Evolutionary conservation across 2,113 vertebrate species (phyloP).

Genomic region (Ranitomeya variabilis): DNA sequence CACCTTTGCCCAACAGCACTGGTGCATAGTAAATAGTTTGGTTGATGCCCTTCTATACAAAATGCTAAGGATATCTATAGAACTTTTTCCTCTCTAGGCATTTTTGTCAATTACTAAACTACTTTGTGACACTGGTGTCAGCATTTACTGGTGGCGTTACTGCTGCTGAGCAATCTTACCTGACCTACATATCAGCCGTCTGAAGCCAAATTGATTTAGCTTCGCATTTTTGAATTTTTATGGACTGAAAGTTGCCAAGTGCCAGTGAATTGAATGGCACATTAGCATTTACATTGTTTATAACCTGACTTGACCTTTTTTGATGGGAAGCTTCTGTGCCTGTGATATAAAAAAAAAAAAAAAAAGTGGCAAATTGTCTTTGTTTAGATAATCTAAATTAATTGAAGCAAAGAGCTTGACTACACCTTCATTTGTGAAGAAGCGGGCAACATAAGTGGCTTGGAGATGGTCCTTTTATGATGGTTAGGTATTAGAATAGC

Average conservation of each 20-base stretch:
- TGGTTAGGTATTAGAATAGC: not conserved
- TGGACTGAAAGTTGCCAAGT: slow-evolving; percentile 9
- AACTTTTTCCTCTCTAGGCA: not conserved
- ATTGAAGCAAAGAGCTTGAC: too few species aligned
- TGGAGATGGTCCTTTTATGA: not conserved
- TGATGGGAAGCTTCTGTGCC: not conserved
- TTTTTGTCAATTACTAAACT: not conserved
- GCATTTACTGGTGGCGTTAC: not conserved
- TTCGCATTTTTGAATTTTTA: slow-evolving; percentile 19
- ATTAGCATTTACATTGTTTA: slow-evolving; percentile 23
- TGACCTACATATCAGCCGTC: slow-evolving; percentile 42
- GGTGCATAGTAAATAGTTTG: too few species aligned
- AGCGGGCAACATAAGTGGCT: not conserved
- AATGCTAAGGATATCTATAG: not conserved
- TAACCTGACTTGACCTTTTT: not conserved
- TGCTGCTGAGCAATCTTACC: not conserved
- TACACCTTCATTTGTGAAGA: not conserved
- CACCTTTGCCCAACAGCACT: too few species aligned
- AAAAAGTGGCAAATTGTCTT: not conserved
- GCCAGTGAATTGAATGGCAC: slow-evolving; percentile 30
- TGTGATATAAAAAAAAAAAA: not conserved
- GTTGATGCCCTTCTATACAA: not conserved
- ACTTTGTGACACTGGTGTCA: not conserved
- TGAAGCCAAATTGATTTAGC: slow-evolving; percentile 35
- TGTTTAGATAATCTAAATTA: not conserved